These are phyloP conservation scores for Ochlodes sylvanus DNA, from an alignment of 2,888 invertebrate genomes.

Conservation along the genomic window DNA sequence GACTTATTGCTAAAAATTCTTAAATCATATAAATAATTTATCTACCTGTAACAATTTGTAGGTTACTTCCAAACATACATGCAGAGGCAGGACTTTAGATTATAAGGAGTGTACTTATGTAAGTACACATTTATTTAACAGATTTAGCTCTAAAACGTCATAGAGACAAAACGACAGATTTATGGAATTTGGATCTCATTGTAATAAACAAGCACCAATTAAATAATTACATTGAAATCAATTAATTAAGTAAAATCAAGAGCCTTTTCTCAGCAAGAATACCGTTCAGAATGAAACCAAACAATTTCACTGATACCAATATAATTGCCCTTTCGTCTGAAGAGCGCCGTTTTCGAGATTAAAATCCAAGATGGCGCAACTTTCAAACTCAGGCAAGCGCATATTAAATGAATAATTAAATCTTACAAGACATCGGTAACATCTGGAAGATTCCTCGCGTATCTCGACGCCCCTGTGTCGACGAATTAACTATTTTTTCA, in stretches of 20 bases:
- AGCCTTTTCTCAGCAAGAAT: neutral
- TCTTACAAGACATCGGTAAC: constrained; percentile 15
- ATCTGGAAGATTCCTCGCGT: constrained; percentile 12
- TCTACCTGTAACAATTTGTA: too few relatives aligned
- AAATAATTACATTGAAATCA: neutral
- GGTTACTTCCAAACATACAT: too few relatives aligned
- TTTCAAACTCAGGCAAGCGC: constrained; percentile 13
- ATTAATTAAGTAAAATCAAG: neutral
- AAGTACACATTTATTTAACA: too few relatives aligned
- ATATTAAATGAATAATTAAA: constrained; percentile 33
- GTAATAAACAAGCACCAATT: neutral
- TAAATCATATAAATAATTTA: too few relatives aligned
- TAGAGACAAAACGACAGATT: too few relatives aligned
- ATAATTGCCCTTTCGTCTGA: neutral
- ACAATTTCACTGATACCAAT: constrained; percentile 2
- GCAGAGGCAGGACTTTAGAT: too few relatives aligned
- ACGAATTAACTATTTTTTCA: neutral
- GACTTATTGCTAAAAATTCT: too few relatives aligned
- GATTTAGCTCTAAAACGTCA: too few relatives aligned
- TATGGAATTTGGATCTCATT: too few relatives aligned
- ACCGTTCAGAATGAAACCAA: neutral
- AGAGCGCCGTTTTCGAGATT: constrained; percentile 10
- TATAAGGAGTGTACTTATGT: too few relatives aligned
- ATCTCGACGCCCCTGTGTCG: neutral
- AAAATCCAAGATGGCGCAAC: constrained; percentile 23